Base-by-base conservation (phyloP, 2,113 vertebrate species). In the Rutilus rutilus region DNA sequence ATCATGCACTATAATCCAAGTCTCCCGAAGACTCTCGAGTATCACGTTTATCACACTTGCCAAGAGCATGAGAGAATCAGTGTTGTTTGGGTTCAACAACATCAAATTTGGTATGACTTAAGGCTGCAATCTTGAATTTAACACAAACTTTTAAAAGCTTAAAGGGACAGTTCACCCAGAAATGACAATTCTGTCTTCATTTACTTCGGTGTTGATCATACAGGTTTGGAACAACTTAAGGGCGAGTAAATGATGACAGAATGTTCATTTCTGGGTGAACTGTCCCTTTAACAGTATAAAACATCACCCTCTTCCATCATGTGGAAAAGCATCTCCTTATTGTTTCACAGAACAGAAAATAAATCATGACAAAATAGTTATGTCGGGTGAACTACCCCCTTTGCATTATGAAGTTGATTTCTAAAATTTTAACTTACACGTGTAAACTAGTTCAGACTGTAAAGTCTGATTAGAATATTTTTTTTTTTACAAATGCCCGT, bases 311-410 rank as follows among this genome's bases (percentile, higher is more conserved):
- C 33, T 36, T 36, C 27, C 65, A 36, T 36, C 30, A 69, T 21
- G 30, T 19, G 30, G 30, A 67, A 67, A 67, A 67, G 30, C 64
- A 36, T 9, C 67, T 57, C 52, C 52, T 69, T 36, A 23, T 6
- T 39, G 65, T 71, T 71, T 71, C 33, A 71, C 67, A 71, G 10
- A 71, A 71, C 33, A 71, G 67, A 39, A 39, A 71, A 39, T 12
- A 71, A 11, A 36, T 36, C 2, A 36, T 9, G 27, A 69, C 33
- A 69, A 10, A 21, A 39, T 6, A 6, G 52, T 21, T 11, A 39
- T 39, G 5, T 57, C 6, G 2, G 52, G 17, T 57, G 52, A 21
- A 21, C 2, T 7, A 21, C 19, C 6, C 6, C 52, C 52, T 23
- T 23, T 23, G 19, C 5, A 9, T 21, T 71, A 33, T 39, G 4